Evolutionary conservation across 2,888 invertebrate genomes (phyloP), one percentile per base, ranked within the genome.

Genomic region (Subacronicta megacephala): DNA sequence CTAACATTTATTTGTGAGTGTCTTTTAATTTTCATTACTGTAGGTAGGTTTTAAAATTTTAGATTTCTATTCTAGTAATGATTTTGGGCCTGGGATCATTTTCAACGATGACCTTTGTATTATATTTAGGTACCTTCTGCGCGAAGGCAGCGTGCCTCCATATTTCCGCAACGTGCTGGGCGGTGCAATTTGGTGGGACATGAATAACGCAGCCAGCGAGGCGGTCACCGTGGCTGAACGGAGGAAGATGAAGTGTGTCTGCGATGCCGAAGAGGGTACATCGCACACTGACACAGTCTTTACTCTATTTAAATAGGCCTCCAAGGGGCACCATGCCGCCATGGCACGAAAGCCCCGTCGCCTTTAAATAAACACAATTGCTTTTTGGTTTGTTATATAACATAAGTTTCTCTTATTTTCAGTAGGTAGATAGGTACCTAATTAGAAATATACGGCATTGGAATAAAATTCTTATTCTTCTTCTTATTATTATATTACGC

Each of bases 141-240:
- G 92, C 1, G 89, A 91, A 50, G 89, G 88, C 49, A 86, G 75
- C 38, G 91, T 93, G 0, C 93, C 93, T 1, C 90, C 90, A 0
- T 94, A 93, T 72, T 94, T 92, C 78, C 80, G 80, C n/a, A 93
- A 94, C 63, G 78, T 93, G 1, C 84, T 93, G 13, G 93, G 93
- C 1, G 93, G 93, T 2, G 89, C 92, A 1, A 89, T 90, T 55
- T 93, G 93, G 93, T 91, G 90, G 90, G 91, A 92, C 20, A 78
- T 92, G 68, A 89, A 89, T 71, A 63, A 84, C 35, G 63, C 82
- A 0, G 83, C 90, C 0, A 84, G 71, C 1, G 82, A 85, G 0
- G 92, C 92, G 0, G 84, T 88, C 12, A 78, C 74, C 3, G 72
- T 52, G 26, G 78, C 86, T 0, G 90, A 90, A 59, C 63, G 86